phyloP scores from a whole-genome alignment of 2,797 vertebrate species.

The Ceryle rudis region DNA sequence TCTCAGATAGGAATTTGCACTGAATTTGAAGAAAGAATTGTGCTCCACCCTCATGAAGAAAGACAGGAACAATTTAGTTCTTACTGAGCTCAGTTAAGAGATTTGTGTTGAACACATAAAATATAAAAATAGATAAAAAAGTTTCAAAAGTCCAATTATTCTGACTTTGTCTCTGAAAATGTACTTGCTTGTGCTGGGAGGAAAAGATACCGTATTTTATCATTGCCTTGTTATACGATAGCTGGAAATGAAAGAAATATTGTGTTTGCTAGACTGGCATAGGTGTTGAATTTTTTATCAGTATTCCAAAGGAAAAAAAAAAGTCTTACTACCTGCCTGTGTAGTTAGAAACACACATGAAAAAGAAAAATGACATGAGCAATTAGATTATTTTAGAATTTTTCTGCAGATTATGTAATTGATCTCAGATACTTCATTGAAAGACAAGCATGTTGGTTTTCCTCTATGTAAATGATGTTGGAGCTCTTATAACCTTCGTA shows the following conservation, averaged over 20 bases:
- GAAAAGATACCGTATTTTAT: not conserved
- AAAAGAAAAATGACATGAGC: not conserved
- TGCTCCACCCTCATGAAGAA: not conserved
- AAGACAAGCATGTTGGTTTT: not conserved
- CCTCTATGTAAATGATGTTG: not conserved
- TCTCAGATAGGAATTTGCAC: not conserved
- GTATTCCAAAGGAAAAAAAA: not conserved
- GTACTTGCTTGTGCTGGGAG: constrained; percentile 5
- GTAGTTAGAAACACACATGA: not conserved
- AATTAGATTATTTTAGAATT: constrained; percentile 21
- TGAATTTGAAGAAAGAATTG: not conserved
- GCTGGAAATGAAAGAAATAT: constrained; percentile 47
- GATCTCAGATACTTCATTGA: not conserved
- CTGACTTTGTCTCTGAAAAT: constrained; percentile 22
- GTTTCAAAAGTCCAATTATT: not conserved
- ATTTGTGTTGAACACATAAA: not conserved
- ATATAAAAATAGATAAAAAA: not conserved
- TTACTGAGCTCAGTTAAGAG: not conserved
- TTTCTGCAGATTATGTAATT: constrained; percentile 22
- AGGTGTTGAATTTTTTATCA: constrained; percentile 56
- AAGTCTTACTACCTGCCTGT: not conserved
- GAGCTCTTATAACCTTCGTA: not conserved
- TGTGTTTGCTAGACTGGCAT: not conserved
- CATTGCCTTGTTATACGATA: constrained; percentile 13
- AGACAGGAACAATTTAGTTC: not conserved